Evolutionary conservation across 2,888 invertebrate genomes (phyloP), one percentile per base, ranked within the genome.

Genomic region (Parelbella ahira): DNA sequence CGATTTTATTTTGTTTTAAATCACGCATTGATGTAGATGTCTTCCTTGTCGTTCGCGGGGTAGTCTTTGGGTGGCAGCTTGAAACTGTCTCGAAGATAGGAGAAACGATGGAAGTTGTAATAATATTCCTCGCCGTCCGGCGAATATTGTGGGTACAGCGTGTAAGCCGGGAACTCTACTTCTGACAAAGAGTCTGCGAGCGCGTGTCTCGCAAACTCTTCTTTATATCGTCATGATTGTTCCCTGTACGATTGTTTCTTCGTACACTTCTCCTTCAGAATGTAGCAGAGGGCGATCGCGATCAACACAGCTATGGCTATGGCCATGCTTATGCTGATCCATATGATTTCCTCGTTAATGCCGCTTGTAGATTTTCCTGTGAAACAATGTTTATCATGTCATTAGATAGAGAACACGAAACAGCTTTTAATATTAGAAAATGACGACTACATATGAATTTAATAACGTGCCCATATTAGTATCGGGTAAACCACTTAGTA

Each of bases 241-340:
- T 92, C 91, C 57, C 91, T 90, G 64, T 90, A 92, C 51, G 93
- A 93, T 48, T 92, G 89, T 47, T 93, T 87, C 61, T 93, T 93
- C 59, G 91, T 90, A 74, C 94, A 94, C 68, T 94, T 95, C 79
- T 95, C 94, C 44, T 92, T 89, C 51, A 93, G 90, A 52, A 95
- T 93, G 75, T 94, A 94, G 83, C 94, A 94, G 6, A 95, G 84
- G 0, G 95, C 94, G 59, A 95, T 93, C 11, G 93, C 93, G 69
- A 95, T 95, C 36, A 95, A 89, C 2, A 95, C 88, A 3, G 92
- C 93, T 56, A 95, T 95, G 43, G 94, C 92, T 50, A 94, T 92
- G 19, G 94, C 94, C 94, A 94, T 94, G 37, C 94, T 94, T 72
- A 95, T 94, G 81, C 94, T 94, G 63, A 94, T 94, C 94, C 94